phyloP scores from a whole-genome alignment of 2,888 invertebrate species.

The Prosopocoilus inquinatus region DNA sequence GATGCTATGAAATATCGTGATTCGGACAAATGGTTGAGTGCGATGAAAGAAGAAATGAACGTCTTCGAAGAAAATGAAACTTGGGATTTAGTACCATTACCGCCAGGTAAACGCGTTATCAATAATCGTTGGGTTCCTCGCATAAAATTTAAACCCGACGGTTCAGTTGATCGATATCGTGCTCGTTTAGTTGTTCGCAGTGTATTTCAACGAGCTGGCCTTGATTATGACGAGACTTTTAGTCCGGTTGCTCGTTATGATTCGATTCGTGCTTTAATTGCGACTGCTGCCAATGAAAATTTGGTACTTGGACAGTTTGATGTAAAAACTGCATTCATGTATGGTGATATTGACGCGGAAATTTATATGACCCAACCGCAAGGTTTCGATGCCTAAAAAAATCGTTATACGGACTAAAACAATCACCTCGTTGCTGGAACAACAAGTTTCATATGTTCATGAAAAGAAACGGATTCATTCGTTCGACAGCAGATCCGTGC shows the following conservation, averaged over 20 bases:
- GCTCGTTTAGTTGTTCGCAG: too few species aligned
- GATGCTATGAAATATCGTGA: conserved; percentile 9
- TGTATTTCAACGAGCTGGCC: background rate
- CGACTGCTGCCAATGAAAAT: conserved; percentile 18
- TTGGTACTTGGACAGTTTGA: conserved; percentile 24
- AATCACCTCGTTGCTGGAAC: background rate
- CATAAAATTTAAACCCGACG: background rate
- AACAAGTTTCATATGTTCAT: background rate
- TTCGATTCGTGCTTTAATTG: conserved; percentile 17
- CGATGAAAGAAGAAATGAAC: conserved; percentile 4
- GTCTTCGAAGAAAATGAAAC: background rate
- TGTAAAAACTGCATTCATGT: too few species aligned
- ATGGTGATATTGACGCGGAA: too few species aligned
- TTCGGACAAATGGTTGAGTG: background rate
- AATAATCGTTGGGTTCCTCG: background rate
- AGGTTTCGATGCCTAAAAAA: background rate
- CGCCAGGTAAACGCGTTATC: background rate
- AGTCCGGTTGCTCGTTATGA: conserved; percentile 19
- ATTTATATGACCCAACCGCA: too few species aligned
- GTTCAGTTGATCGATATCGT: too few species aligned
- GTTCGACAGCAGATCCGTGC: too few species aligned
- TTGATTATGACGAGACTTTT: conserved; percentile 23
- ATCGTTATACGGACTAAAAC: too few species aligned
- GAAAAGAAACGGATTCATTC: background rate
- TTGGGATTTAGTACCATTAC: background rate